Evolutionary conservation across 2,888 invertebrate genomes (phyloP), one percentile per base, ranked within the genome.

Genomic region (Psylliodes chrysocephalus): DNA sequence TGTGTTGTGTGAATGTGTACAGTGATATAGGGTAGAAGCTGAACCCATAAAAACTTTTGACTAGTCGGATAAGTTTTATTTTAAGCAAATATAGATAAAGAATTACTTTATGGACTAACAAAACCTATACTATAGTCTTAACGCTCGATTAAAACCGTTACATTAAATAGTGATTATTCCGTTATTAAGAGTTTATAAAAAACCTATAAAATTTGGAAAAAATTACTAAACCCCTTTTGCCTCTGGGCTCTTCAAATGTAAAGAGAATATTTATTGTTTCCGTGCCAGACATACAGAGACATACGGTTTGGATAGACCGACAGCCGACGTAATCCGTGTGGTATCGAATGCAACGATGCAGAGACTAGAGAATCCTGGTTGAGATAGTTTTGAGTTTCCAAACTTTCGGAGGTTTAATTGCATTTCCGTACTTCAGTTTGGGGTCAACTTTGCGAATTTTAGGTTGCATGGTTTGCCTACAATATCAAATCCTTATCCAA

Each of bases 391-490:
- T 15, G 49, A 49, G 28, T 49, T 49, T 38, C 19, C 12, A n/a
- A 53, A 53, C 38, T 53, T 53, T 53, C 38, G 19, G 19, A 22
- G 53, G 25, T 35, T 53, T 53, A 53, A 53, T 53, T 53, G 19
- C 53, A 53, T 53, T 52, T 25, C 35, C 33, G 35, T 28, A 35
- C 30, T 17, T 22, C 46, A 47, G 28, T 49, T 49, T 19, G 49
- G 14, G 30, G 28, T 19, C 25, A 49, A 25, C 30, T 49, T 28
- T 15, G 15, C 49, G 17, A 49, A 49, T 49, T 49, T 49, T 49
- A 17, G 49, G n/a, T 30, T 1, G 28, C 46, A 12, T 12, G 25
- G 49, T 49, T 49, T 6, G 30, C 18, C 42, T 42, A 42, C 42
- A 18, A 42, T 17, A 42, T 42, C 42, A 42, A 17, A 42, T 10